Conservation (phyloP, 2,113 vertebrate genomes). For the Trogon surrucura region DNA sequence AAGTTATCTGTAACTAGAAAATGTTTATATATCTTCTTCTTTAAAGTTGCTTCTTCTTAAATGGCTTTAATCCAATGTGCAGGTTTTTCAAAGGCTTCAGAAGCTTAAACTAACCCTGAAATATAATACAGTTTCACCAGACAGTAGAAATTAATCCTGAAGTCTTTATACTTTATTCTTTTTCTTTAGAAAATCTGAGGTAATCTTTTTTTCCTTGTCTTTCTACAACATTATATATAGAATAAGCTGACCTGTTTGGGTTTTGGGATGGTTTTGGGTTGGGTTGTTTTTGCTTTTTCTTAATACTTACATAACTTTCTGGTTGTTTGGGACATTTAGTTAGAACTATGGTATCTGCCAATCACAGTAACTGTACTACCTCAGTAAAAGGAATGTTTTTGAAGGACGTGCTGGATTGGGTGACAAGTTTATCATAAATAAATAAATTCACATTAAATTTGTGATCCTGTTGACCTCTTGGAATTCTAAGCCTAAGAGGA, state of each 20-base stretch:
- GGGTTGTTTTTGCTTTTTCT: neutral
- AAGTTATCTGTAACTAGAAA: neutral
- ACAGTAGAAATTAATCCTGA: neutral
- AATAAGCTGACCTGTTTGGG: neutral
- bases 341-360: neutral
- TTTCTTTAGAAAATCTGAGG: neutral
- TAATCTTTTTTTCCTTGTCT: neutral
- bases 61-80: neutral
- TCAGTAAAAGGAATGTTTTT: neutral
- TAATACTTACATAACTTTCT: neutral
- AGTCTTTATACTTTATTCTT: neutral
- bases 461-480: neutral
- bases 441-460: neutral
- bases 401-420: neutral
- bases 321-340: neutral
- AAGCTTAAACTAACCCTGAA: constrained; percentile 11
- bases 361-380: neutral
- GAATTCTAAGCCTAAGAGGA: neutral
- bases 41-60: neutral
- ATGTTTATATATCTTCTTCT: neutral
- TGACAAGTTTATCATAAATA: neutral
- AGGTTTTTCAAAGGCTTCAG: neutral
- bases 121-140: neutral
- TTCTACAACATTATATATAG: neutral
- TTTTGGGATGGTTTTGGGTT: neutral